Conservation (phyloP, 2,113 vertebrate species). For the Cheirogaleus medius region DNA sequence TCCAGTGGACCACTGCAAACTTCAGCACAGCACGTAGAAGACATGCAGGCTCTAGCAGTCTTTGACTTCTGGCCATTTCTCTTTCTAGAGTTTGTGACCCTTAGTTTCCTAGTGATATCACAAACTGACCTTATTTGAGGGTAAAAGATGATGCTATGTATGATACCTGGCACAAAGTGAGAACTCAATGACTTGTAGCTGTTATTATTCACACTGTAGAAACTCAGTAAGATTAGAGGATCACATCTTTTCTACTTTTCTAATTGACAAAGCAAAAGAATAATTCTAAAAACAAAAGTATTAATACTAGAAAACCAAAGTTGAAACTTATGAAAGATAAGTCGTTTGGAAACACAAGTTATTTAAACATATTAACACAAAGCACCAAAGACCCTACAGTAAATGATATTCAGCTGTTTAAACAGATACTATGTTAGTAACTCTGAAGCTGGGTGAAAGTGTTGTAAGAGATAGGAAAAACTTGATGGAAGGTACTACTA, state of each 20-base stretch:
- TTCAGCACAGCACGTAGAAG: not conserved
- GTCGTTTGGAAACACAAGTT: slow-evolving; percentile 14
- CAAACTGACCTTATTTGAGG: not conserved
- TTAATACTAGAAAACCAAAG: slow-evolving; percentile 2
- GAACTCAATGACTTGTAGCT: not conserved
- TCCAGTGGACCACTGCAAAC: not conserved
- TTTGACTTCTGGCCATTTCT: not conserved
- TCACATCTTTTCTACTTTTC: not conserved
- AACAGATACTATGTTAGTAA: not conserved
- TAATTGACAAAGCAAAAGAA: not conserved
- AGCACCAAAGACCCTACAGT: not conserved
- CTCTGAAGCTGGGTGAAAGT: not conserved
- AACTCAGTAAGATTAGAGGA: not conserved
- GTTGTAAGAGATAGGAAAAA: not conserved
- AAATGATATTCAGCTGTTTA: not conserved
- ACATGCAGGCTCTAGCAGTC: not conserved
- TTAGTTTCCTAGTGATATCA: not conserved
- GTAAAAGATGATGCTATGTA: not conserved
- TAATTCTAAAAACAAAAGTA: slow-evolving; percentile 7
- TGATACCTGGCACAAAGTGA: not conserved
- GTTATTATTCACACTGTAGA: not conserved
- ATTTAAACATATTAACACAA: not conserved
- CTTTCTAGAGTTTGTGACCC: not conserved
- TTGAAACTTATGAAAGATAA: not conserved
- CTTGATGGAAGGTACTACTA: not conserved